Evolutionary conservation across 1,140 invertebrate species (phyloP).

Genomic region (Drosophila littoralis): DNA sequence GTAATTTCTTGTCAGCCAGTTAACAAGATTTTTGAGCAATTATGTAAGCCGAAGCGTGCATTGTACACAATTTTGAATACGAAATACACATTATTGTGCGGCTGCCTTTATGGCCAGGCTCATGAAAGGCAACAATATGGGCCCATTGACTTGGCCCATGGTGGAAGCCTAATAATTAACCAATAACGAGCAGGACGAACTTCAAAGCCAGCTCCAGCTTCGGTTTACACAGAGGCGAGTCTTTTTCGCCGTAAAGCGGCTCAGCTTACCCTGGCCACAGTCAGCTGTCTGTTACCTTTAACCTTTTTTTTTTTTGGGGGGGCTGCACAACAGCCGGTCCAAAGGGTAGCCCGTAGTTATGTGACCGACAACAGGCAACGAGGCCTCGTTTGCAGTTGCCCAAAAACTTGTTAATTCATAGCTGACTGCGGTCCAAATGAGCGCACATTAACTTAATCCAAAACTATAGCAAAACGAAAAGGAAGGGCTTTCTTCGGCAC

Average conservation of each 20-base stretch:
- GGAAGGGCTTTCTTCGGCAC: no score
- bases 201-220: conserved; percentile 23
- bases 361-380: not conserved
- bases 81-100: not conserved
- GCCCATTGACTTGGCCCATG: not conserved
- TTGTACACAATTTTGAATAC: not conserved
- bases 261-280: conserved; percentile 16
- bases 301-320: not conserved
- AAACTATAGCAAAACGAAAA: conserved; percentile 15
- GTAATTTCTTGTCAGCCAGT: not conserved
- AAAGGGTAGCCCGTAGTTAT: conserved; percentile 8
- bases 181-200: conserved; percentile 30
- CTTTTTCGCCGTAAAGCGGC: conserved; percentile 9
- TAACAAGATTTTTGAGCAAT: conserved; percentile 18
- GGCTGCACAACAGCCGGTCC: no score
- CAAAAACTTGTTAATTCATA: conserved; percentile 6
- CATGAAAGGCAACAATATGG: not conserved
- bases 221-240: not conserved
- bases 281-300: conserved; percentile 6
- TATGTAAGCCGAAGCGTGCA: conserved; percentile 27
- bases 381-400: not conserved
- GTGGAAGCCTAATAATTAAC: conserved; percentile 43
- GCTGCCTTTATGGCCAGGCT: conserved; percentile 10
- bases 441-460: conserved; percentile 43
- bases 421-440: not conserved